Percentiles rank a stretch among this genome's conserved stretches.
phyloP scores from a whole-genome alignment of 2,797 vertebrate genomes.

The Oceanodroma leucorhoa region DNA sequence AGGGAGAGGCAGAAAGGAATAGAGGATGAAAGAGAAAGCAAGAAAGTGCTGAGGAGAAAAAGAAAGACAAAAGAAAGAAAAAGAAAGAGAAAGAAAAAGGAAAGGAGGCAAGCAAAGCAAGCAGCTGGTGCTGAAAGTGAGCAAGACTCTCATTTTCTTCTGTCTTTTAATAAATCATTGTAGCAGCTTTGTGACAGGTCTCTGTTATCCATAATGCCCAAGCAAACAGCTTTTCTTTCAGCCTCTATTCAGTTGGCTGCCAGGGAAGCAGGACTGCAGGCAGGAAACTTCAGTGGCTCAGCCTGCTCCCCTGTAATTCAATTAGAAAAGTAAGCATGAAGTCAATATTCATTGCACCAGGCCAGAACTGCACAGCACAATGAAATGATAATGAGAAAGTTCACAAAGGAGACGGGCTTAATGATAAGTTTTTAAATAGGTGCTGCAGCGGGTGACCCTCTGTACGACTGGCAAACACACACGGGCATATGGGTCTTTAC shows the following conservation, averaged over 20 bases:
- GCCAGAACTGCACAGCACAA: conserved; percentile 64
- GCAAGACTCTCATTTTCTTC: conserved; percentile 51
- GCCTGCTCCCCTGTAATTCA: conserved; percentile 76
- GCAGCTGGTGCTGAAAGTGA: conserved; percentile 72
- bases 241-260: conserved; percentile 74
- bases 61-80: neutral
- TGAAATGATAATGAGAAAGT: conserved; percentile 79
- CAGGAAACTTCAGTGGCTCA: conserved; percentile 67
- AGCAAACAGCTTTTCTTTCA: conserved; percentile 81
- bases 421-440: conserved; percentile 75
- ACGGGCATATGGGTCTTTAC: conserved; percentile 53
- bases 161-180: conserved; percentile 79
- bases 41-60: neutral
- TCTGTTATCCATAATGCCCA: conserved; percentile 75
- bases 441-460: conserved; percentile 51
- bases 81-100: neutral
- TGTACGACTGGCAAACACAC: conserved; percentile 54
- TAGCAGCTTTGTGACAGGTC: conserved; percentile 72
- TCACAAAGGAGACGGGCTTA: conserved; percentile 69
- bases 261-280: conserved; percentile 65
- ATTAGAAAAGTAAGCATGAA: conserved; percentile 82
- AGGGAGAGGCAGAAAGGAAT: neutral
- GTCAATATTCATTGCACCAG: conserved; percentile 77
- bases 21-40: neutral
- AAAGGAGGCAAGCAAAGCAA: conserved; percentile 7